Evolutionary conservation across 1,140 invertebrate genomes (phyloP), one percentile per base, ranked within the genome.

Genomic region (Polypedilum vanderplanki): DNA sequence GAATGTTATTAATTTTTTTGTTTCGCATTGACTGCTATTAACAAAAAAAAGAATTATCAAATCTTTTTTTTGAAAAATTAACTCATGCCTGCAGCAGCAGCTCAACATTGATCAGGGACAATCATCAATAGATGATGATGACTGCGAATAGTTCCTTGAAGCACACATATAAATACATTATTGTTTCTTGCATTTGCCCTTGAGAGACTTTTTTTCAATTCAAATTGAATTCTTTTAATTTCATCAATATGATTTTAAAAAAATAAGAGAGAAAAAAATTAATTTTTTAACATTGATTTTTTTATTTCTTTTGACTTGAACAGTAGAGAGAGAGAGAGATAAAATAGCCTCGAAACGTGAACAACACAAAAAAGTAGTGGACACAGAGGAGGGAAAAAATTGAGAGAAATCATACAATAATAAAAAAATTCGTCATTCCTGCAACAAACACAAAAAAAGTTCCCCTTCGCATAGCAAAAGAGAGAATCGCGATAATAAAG

Each of bases 211-310:
- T n/a, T 5, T 33, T 33, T 57, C 1, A 57, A 15, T 57, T 57
- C n/a, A 7, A 57, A 70, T 70, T 22, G 65, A 70, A 18, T 70
- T 70, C 65, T 57, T 57, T 57, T 57, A 57, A 57, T 57, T 57
- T 57, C 46, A 57, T 57, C 46, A 57, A 57, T 57, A 57, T 33
- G 24, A 33, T 33, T 33, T 33, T 5, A 33, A 33, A 33, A 33
- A 33, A 33, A 33, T 33, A 33, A 33, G 24, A 33, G 24, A 33
- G 24, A 33, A 33, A 33, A 33, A 33, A 33, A 3, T 33, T 3
- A 33, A 12, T 57, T 46, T 57, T 57, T 57, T 57, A 57, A n/a
- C 46, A 57, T 57, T 57, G 46, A 57, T 57, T 57, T 57, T 57
- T 57, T 57, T n/a, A n/a, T 46, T 57, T 57, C 12, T 57, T 57